phyloP scores from a whole-genome alignment of 2,797 vertebrate genomes.

The Emydoidea blandingii region DNA sequence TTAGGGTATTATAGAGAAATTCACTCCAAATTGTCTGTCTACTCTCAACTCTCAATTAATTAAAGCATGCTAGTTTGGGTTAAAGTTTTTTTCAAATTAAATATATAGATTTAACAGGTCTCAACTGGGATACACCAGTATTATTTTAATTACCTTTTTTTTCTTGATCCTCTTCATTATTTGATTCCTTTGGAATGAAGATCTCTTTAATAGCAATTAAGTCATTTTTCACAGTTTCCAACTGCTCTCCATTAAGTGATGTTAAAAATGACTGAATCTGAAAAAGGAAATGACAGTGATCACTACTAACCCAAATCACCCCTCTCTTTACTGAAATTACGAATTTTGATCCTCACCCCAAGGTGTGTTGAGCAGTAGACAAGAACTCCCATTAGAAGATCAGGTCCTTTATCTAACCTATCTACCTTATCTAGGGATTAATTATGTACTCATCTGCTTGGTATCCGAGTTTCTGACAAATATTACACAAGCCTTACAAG shows the following conservation, averaged over 20 bases:
- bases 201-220: constrained; percentile 94
- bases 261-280: constrained; percentile 93
- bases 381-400: not conserved
- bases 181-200: constrained; percentile 87
- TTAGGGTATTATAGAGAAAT: constrained; percentile 4
- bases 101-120: not conserved
- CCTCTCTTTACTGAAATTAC: not conserved
- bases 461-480: not conserved
- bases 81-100: not conserved
- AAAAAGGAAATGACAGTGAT: constrained; percentile 48
- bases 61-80: not conserved
- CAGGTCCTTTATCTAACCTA: not conserved
- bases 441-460: not conserved
- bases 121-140: not conserved
- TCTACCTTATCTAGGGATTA: not conserved
- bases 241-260: constrained; percentile 85
- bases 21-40: not conserved
- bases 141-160: constrained; percentile 78
- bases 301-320: not conserved
- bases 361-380: not conserved
- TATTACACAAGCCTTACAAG: not conserved
- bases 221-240: constrained; percentile 90
- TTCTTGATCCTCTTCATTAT: constrained; percentile 74
- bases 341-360: not conserved
- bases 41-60: not conserved